Percentiles rank a stretch among this genome's conserved stretches.
phyloP scores from a whole-genome alignment of 1,140 invertebrate species.

The Pseudomyrmex gracilis region DNA sequence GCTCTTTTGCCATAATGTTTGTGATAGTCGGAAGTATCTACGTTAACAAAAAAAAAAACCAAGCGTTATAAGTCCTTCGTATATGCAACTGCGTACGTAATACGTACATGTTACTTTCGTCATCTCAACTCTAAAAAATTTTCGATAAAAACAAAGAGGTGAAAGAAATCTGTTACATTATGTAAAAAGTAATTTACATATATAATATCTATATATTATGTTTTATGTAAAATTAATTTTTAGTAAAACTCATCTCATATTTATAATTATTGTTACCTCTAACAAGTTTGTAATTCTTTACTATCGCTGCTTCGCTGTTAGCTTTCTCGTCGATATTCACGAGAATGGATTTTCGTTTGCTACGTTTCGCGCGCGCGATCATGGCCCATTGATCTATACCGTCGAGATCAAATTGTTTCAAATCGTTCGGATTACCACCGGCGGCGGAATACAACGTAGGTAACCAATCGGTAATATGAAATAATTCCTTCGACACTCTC shows the following conservation, averaged over 20 bases:
- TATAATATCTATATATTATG: too few species aligned
- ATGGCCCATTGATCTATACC: slow-evolving; percentile 85
- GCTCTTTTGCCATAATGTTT: slow-evolving; percentile 75
- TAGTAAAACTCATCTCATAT: background rate
- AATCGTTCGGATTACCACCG: slow-evolving; percentile 82
- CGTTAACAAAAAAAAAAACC: background rate
- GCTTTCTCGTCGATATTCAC: slow-evolving; percentile 77
- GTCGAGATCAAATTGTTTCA: slow-evolving; percentile 76
- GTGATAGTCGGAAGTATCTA: slow-evolving; percentile 29
- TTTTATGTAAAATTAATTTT: background rate
- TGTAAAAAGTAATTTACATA: too few species aligned
- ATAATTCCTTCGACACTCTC: slow-evolving; percentile 87
- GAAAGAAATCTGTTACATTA: too few species aligned
- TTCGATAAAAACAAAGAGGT: background rate
- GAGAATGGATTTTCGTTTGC: slow-evolving; percentile 65
- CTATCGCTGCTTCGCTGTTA: slow-evolving; percentile 69
- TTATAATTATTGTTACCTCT: slow-evolving; percentile 69
- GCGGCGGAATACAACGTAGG: slow-evolving; percentile 88
- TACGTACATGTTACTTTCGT: too few species aligned
- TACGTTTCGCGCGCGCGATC: slow-evolving; percentile 61
- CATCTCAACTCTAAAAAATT: background rate
- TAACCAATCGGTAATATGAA: slow-evolving; percentile 92
- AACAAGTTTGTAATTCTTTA: slow-evolving; percentile 76
- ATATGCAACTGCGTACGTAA: background rate
- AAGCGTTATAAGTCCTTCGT: background rate